Evolutionary conservation across 2,888 invertebrate genomes (phyloP).

Genomic region (Microchrysa polita): DNA sequence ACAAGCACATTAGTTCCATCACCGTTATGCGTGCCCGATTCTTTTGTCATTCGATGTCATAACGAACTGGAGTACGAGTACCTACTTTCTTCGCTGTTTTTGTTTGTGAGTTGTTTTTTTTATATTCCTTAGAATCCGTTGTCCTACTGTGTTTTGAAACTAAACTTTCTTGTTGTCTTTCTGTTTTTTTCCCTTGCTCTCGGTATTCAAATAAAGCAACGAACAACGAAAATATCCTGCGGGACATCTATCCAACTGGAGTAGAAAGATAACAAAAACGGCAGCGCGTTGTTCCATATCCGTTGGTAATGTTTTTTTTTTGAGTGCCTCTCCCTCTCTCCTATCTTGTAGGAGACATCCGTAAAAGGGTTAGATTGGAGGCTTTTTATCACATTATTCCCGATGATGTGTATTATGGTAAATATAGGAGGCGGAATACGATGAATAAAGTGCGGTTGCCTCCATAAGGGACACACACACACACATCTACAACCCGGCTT

Average conservation of each 20-base stretch:
- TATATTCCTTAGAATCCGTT: too few species aligned
- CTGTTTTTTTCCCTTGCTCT: too few species aligned
- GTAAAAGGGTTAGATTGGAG: constrained; percentile 32
- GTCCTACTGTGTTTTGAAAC: constrained; percentile 4
- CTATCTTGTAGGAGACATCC: background rate
- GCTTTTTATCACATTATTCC: constrained; percentile 40
- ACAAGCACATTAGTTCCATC: constrained; percentile 31
- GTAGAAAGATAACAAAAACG: constrained; percentile 37
- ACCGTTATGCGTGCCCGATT: background rate
- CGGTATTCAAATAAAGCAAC: background rate
- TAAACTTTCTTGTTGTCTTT: constrained; percentile 3
- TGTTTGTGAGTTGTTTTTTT: constrained; percentile 11
- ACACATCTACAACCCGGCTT: background rate
- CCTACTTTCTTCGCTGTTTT: constrained; percentile 7
- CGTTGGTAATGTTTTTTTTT: too few species aligned
- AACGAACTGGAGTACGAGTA: constrained; percentile 21
- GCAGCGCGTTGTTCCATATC: too few species aligned
- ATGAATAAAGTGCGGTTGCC: too few species aligned
- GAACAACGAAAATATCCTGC: constrained; percentile 30
- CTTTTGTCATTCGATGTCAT: background rate
- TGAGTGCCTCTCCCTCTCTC: too few species aligned
- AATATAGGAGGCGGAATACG: constrained; percentile 18
- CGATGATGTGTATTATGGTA: constrained; percentile 39
- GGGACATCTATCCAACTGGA: constrained; percentile 22
- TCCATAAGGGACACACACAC: background rate